Evolutionary conservation across 2,113 vertebrate species (phyloP), one percentile per base, ranked within the genome.

Genomic region (Theristicus caerulescens): DNA sequence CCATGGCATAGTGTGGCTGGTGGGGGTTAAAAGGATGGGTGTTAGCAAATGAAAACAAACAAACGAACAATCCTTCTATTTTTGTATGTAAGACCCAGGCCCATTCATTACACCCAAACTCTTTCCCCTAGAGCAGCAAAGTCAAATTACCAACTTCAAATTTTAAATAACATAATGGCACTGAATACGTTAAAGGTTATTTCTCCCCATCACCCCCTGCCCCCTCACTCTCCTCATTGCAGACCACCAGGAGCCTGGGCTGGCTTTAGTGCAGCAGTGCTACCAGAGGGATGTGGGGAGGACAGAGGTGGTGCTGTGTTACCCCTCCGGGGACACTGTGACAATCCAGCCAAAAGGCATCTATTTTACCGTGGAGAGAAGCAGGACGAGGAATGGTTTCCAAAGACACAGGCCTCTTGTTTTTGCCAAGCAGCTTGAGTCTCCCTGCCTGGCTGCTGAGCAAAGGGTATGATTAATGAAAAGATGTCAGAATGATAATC

Each of bases 401-500:
- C 95, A 96, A 88, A 96, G 78, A 93, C 52, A 96, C 88, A 58
- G 95, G 87, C 81, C 95, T 89, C 97, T 95, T 18, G 16, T 81
- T 96, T 97, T 97, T 98, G 96, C 98, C 94, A 91, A 97, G 94
- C 97, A 96, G 96, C 95, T 94, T 96, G 95, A 90, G 18, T 95
- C 72, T 97, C 95, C 80, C 96, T 97, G 96, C 92, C 91, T 92
- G 95, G 94, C 94, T 98, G 97, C 96, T 88, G 90, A 97, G 97
- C 83, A 97, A 93, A 96, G 93, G 90, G 26, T 86, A 90, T 99
- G 99, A 99, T 99, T 99, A 98, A 99, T 99, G 98, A 98, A 99
- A 98, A 98, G 97, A 97, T 98, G 98, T 98, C 98, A 98, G 90
- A 96, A 97, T 96, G 96, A 98, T 98, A 98, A 98, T 98, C 98